Percentiles rank a stretch among this genome's conserved stretches.
Evolutionary conservation across 2,113 vertebrate genomes (phyloP).

Genomic region (Agelaius phoeniceus): DNA sequence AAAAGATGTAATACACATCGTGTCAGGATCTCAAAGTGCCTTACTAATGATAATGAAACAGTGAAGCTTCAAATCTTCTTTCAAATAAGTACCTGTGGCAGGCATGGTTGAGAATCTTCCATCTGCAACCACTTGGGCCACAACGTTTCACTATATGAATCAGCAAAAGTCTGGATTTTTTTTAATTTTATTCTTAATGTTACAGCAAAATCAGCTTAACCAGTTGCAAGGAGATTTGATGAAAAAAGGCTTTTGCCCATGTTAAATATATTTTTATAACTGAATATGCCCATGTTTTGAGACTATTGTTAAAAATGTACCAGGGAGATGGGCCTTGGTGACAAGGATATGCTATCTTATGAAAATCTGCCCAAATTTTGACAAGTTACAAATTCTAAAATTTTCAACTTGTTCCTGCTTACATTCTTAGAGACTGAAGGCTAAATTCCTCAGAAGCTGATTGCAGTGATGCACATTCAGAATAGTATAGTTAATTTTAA

Average conservation of each 20-base stretch:
- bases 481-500: slow-evolving; percentile 30
- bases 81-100: background rate
- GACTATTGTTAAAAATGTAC: slow-evolving; percentile 14
- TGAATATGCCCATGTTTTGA: background rate
- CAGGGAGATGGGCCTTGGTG: background rate
- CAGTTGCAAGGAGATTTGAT: background rate
- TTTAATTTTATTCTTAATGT: background rate
- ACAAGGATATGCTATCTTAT: background rate
- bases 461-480: background rate
- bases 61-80: background rate
- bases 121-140: background rate
- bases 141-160: background rate
- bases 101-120: background rate
- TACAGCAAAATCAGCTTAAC: background rate
- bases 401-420: slow-evolving; percentile 12
- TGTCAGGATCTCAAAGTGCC: background rate
- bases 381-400: slow-evolving; percentile 5
- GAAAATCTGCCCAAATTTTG: slow-evolving; percentile 36
- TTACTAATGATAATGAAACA: background rate
- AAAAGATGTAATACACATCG: background rate
- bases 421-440: slow-evolving; percentile 11
- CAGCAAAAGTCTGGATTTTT: background rate
- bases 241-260: background rate
- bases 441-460: background rate
- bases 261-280: background rate